Percentiles rank a stretch among this genome's conserved stretches.
These are phyloP conservation scores for Callyntrura guangdongensis DNA, from an alignment of 2,888 invertebrate genomes.

Conservation along the genomic window DNA sequence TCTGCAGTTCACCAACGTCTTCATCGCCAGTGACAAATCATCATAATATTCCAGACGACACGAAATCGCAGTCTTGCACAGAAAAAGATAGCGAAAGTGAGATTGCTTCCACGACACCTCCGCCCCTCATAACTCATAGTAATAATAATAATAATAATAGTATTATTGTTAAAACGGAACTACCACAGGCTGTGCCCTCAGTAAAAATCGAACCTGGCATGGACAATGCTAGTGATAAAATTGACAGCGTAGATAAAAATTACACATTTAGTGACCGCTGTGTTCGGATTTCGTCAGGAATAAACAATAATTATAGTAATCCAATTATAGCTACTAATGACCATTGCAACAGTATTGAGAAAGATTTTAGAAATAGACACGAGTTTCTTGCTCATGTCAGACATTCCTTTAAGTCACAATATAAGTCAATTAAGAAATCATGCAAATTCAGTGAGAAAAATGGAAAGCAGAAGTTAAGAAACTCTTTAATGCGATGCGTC, in stretches of 20 bases:
- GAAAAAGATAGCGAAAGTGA: slow-evolving; percentile 48
- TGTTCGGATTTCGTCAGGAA: slow-evolving; percentile 41
- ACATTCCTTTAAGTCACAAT: slow-evolving; percentile 82
- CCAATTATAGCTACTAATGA: slow-evolving; percentile 30
- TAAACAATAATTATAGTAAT: slow-evolving; percentile 19
- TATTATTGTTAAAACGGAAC: slow-evolving; percentile 63
- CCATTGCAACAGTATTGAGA: slow-evolving; percentile 58
- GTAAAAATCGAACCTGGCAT: not conserved
- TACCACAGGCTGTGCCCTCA: not conserved
- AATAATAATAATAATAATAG: slow-evolving; percentile 60
- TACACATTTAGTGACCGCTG: slow-evolving; percentile 14
- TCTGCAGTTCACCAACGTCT: slow-evolving; percentile 4
- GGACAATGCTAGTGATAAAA: not conserved
- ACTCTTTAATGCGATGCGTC: slow-evolving; percentile 81
- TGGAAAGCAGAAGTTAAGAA: slow-evolving; percentile 79
- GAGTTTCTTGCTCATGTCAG: slow-evolving; percentile 82
- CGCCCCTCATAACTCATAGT: slow-evolving; percentile 65
- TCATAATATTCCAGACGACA: not conserved
- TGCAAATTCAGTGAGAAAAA: slow-evolving; percentile 77
- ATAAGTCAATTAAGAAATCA: slow-evolving; percentile 80
- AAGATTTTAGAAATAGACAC: slow-evolving; percentile 78
- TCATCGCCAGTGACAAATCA: slow-evolving; percentile 49
- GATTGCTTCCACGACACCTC: slow-evolving; percentile 56
- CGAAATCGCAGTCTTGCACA: not conserved
- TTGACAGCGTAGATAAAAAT: slow-evolving; percentile 36